These are phyloP conservation scores for Lepidochrysops patricia DNA, from an alignment of 2,888 invertebrate genomes.

Conservation along the genomic window DNA sequence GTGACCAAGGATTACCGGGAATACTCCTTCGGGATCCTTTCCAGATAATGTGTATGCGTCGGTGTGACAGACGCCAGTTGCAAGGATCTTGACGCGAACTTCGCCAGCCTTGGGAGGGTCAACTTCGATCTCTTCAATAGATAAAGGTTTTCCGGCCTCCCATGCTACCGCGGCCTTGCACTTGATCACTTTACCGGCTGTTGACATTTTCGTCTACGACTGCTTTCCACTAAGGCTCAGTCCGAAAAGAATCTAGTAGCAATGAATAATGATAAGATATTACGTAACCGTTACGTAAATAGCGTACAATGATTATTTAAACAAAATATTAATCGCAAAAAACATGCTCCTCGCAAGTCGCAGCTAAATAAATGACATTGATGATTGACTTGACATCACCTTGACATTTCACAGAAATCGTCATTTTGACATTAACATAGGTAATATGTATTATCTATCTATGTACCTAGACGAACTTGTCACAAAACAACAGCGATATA, in stretches of 20 bases:
- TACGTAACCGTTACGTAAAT: background rate
- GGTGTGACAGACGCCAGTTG: constrained; percentile 92
- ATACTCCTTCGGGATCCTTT: constrained; percentile 91
- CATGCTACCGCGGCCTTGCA: constrained; percentile 98
- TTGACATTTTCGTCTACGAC: constrained; percentile 45
- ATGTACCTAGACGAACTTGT: too few relatives aligned
- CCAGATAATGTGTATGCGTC: constrained; percentile 93
- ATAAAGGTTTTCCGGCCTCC: constrained; percentile 91
- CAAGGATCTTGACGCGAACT: constrained; percentile 86
- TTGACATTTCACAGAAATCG: too few relatives aligned
- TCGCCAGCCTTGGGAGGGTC: constrained; percentile 95
- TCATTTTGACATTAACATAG: too few relatives aligned
- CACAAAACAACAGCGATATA: too few relatives aligned
- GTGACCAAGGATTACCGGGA: constrained; percentile 95
- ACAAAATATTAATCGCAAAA: background rate
- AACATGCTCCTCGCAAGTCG: background rate
- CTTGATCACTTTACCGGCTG: constrained; percentile 81
- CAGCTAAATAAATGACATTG: background rate
- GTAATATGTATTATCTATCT: too few relatives aligned
- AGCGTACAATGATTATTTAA: background rate
- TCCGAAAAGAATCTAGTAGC: constrained; percentile 29
- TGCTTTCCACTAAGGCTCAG: constrained; percentile 27
- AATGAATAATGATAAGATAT: background rate
- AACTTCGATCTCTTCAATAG: constrained; percentile 94
- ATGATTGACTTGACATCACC: background rate